Conservation (phyloP, 2,797 vertebrate genomes). For the Leptatherina wallacei region DNA sequence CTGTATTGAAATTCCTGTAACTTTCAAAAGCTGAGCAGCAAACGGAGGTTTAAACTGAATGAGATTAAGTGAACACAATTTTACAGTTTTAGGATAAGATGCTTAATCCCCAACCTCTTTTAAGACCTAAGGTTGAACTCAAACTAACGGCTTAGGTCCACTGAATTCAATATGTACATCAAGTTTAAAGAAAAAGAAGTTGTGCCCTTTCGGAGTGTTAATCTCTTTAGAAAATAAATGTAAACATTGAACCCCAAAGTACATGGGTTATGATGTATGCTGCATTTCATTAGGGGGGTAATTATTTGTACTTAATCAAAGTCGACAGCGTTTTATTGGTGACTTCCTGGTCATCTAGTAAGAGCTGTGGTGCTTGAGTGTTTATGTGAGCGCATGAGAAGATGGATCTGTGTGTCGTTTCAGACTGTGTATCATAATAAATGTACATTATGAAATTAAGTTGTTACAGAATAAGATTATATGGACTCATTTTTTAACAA, state of each 20-base stretch:
- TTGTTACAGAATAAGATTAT: neutral
- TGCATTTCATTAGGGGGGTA: conserved; percentile 7
- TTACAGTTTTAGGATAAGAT: neutral
- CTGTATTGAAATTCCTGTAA: neutral
- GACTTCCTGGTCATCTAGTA: conserved; percentile 4
- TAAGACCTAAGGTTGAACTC: neutral
- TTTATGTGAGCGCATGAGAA: neutral
- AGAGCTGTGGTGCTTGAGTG: neutral
- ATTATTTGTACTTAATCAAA: conserved; percentile 30
- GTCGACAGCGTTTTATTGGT: conserved; percentile 26
- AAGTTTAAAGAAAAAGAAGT: neutral
- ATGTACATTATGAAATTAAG: neutral
- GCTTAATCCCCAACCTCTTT: neutral
- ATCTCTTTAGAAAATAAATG: neutral
- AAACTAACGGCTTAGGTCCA: neutral
- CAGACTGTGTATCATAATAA: neutral
- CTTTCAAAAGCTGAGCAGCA: neutral
- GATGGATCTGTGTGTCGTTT: neutral
- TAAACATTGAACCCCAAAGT: neutral
- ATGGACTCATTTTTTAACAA: neutral
- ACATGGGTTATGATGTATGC: neutral
- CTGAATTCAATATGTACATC: neutral
- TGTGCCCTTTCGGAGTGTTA: too few species aligned
- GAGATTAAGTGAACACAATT: too few species aligned
- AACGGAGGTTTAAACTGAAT: neutral